Base-by-base conservation (phyloP, 2,888 invertebrate species). In the Diadegma fenestrale region DNA sequence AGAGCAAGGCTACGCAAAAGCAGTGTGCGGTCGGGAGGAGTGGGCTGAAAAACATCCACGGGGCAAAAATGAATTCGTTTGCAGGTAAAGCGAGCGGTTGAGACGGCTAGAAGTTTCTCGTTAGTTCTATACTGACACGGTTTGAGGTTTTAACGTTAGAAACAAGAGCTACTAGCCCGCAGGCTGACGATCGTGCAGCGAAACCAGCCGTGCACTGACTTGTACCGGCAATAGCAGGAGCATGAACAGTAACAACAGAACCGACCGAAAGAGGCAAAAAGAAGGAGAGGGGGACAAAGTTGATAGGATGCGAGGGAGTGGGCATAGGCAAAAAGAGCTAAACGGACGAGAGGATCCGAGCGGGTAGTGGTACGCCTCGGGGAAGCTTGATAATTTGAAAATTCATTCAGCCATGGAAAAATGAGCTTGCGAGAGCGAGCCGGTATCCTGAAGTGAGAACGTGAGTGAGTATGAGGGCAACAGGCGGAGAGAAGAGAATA, bases 381-480 rank as follows among this genome's bases (percentile, higher is more conserved):
- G 81, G 84, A 72, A 78, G 72, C 84, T 77, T 69, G 77, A 78
- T 77, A 86, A 86, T 84, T 80, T 80, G 86, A 78, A 81, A 84
- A 84, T 81, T 86, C 81, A 75, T 84, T 84, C 82, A 82, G 83
- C 75, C 71, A 82, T 63, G 69, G 48, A 66, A 77, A 82, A 84
- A 82, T 75, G 73, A 79, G 77, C 45, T 69, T 48, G 84, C 33
- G 72, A 43, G 64, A 43, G 64, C 54, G 33, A 73, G 77, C 26
- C 64, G 48, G 71, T 75, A 14, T 68, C 12, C 17, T 30, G 37
- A 66, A 69, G 68, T 68, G 63, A 75, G 73, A 76, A 80, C 58
- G 72, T 76, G 41, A 69, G 64, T 61, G 69, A 61, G 75, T 22
- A 22, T 64, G 72, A 61, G 58, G 64, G 22, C 43, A 69, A 22